Evolutionary conservation across 2,113 vertebrate genomes (phyloP).

Genomic region (Gadus chalcogrammus): DNA sequence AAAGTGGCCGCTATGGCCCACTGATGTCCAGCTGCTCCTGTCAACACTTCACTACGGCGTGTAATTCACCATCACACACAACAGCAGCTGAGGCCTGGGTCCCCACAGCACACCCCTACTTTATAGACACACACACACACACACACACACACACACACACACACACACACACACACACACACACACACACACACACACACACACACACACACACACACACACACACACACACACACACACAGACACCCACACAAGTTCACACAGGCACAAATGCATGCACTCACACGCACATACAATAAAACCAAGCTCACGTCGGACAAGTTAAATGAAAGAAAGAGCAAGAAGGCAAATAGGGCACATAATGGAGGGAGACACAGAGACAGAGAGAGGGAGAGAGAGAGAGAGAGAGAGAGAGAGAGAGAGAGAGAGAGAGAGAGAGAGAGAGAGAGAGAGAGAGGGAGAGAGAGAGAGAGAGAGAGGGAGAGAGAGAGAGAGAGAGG

Average conservation of each 20-base stretch:
- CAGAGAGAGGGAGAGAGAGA: background rate
- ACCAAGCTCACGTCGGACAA: conserved; percentile 5
- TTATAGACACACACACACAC: conserved; percentile 2
- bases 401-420: conserved; percentile 28
- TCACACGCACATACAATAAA: background rate
- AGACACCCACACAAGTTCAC: conserved; percentile 7
- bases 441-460: conserved; percentile 43
- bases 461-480: conserved; percentile 7
- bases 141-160: conserved; percentile 15
- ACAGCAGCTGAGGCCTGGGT: conserved; percentile 63
- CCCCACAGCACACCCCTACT: conserved; percentile 18
- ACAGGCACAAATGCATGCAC: background rate
- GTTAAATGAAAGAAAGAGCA: conserved; percentile 17
- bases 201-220: too few relatives aligned
- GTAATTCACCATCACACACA: conserved; percentile 66
- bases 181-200: conserved; percentile 15
- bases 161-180: conserved; percentile 2
- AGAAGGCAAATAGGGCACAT: conserved; percentile 11
- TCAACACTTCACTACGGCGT: conserved; percentile 63
- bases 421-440: conserved; percentile 27
- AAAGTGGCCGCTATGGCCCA: conserved; percentile 37
- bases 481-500: conserved; percentile 35
- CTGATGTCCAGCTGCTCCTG: conserved; percentile 70
- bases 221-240: conserved; percentile 14
- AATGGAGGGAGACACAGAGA: conserved; percentile 3